Percentiles rank a stretch among this genome's conserved stretches.
These are phyloP conservation scores for Gymnorhina tibicen DNA, from an alignment of 2,113 vertebrate genomes.

Conservation along the genomic window DNA sequence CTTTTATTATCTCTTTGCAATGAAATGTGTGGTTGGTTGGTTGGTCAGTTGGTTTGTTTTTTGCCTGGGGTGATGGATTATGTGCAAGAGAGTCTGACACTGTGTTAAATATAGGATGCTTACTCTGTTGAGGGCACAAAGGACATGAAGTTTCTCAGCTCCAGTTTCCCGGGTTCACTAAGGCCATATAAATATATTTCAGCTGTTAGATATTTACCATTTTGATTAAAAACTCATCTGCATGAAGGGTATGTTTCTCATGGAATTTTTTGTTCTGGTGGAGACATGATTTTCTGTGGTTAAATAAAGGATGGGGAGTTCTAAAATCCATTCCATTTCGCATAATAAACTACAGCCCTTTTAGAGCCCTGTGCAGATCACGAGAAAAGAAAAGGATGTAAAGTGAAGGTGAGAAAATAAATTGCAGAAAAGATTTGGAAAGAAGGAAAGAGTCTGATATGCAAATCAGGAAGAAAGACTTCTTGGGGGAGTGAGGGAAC, in stretches of 20 bases:
- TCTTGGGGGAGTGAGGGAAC: neutral
- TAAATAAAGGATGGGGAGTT: neutral
- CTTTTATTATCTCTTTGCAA: neutral
- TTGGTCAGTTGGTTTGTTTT: neutral
- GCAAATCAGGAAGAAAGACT: neutral
- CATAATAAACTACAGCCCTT: neutral
- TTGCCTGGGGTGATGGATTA: neutral
- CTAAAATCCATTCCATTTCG: neutral
- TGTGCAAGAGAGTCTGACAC: neutral
- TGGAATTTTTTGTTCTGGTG: neutral
- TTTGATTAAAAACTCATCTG: neutral
- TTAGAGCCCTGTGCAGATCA: neutral
- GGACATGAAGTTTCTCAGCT: neutral
- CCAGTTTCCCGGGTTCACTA: neutral
- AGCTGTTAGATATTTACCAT: neutral
- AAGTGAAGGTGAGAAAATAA: neutral
- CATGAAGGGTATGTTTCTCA: neutral
- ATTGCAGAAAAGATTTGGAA: neutral
- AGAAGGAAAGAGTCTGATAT: neutral
- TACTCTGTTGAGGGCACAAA: neutral
- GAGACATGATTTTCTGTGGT: neutral
- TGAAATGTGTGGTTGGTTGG: neutral
- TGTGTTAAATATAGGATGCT: neutral
- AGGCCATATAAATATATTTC: neutral
- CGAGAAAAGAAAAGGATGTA: neutral